Evolutionary conservation across 1,140 invertebrate genomes (phyloP).

Genomic region (honey bee (Apis mellifera)): Amel_HAv3.1 CM009933.2:4061501-4062000

Average conservation of each 20-base stretch:
- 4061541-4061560: neutral
- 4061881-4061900: neutral
- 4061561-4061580: too few relatives aligned
- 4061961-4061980: too few relatives aligned
- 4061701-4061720: slow-evolving; percentile 11
- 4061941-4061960: too few relatives aligned
- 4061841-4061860: neutral
- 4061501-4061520: too few relatives aligned
- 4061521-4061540: too few relatives aligned
- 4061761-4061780: neutral
- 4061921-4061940: neutral
- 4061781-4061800: neutral
- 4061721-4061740: neutral
- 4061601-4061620: too few relatives aligned
- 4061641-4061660: neutral
- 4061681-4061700: slow-evolving; percentile 6
- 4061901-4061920: neutral
- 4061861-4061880: neutral
- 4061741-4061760: neutral
- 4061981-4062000: too few relatives aligned
- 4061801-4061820: neutral
- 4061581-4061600: too few relatives aligned
- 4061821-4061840: neutral
- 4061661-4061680: slow-evolving; percentile 1
- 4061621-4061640: neutral